phyloP scores from a whole-genome alignment of 2,113 vertebrate species.

The Formicarius rufipectus region DNA sequence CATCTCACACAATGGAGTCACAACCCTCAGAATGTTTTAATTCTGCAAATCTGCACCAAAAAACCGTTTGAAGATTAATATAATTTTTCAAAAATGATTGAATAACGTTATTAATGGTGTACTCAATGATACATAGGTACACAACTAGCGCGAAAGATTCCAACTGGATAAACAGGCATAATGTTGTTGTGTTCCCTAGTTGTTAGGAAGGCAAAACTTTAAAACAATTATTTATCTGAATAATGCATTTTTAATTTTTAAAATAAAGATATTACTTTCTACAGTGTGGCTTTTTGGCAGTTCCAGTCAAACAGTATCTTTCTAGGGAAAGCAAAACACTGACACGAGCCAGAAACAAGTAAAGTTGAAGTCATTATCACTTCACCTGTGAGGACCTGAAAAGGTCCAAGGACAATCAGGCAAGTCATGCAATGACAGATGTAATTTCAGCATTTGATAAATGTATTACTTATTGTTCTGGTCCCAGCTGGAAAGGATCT shows the following conservation, averaged over 20 bases:
- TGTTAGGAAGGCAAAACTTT: neutral
- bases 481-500: neutral
- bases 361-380: neutral
- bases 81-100: neutral
- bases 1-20: fast-evolving
- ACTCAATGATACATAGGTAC: neutral
- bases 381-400: neutral
- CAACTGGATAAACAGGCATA: neutral
- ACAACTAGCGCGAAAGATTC: neutral
- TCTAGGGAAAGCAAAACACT: neutral
- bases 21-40: neutral
- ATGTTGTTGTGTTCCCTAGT: neutral
- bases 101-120: neutral
- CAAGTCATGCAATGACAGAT: neutral
- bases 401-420: neutral
- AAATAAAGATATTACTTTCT: neutral
- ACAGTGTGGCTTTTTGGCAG: neutral
- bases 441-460: neutral
- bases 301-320: neutral
- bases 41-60: neutral
- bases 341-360: neutral
- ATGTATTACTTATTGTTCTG: neutral
- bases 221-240: neutral
- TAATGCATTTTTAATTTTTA: neutral
- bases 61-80: neutral